Conservation (phyloP, 2,113 vertebrate genomes). For the Falcunculus frontatus region DNA sequence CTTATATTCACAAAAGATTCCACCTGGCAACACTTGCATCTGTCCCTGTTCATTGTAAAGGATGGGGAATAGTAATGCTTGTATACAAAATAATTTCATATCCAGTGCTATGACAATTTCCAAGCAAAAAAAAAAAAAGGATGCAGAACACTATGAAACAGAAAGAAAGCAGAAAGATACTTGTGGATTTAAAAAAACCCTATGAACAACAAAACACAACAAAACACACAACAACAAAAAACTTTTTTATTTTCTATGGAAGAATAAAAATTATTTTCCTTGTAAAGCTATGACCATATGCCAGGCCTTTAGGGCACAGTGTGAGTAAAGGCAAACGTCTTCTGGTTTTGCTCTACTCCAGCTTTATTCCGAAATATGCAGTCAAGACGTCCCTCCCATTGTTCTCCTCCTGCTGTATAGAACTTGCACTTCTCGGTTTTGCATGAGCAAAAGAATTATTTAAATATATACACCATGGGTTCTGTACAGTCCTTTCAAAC, state of each 20-base stretch:
- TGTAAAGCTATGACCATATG: background rate
- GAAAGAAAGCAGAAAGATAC: background rate
- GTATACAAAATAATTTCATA: background rate
- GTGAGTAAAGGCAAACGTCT: background rate
- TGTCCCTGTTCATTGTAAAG: background rate
- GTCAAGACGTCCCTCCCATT: background rate
- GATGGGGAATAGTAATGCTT: background rate
- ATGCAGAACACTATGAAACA: background rate
- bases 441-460: background rate
- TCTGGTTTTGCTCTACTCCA: slow-evolving; percentile 42
- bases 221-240: background rate
- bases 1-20: background rate
- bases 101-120: background rate
- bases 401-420: background rate
- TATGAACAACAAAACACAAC: background rate
- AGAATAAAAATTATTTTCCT: slow-evolving; percentile 29
- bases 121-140: background rate
- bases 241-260: slow-evolving; percentile 13
- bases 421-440: background rate
- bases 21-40: background rate
- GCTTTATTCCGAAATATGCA: slow-evolving; percentile 28
- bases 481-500: background rate
- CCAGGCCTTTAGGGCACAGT: slow-evolving; percentile 35
- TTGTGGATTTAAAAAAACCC: background rate
- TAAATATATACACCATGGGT: background rate